Evolutionary conservation across 30 jellyfish, hydroid and myxozoan genomes (phyloP), one percentile per base, ranked within the genome.

Genomic region (Mastigias papua): DNA sequence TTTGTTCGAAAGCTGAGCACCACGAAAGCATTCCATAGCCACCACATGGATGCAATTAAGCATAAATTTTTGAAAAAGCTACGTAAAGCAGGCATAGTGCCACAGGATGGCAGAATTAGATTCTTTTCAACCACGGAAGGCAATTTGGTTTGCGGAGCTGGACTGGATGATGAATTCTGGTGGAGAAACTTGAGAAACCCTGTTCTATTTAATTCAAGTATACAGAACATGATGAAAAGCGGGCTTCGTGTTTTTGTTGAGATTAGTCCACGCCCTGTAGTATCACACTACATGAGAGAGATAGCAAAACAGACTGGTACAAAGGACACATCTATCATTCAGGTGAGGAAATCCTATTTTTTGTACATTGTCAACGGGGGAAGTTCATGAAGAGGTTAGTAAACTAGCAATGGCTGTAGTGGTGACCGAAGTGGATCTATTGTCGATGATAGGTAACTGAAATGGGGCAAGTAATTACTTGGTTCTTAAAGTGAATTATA

Each of bases 21-120:
- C 25, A 54, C 29, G 48, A 84, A 84, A 33, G 94, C 94, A 70
- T 84, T 67, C 58, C 94, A 84, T 60, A 84, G 94, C 46, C 94
- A 73, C 21, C 94, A 84, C 46, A 84, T 84, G 94, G 94, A 84
- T 46, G 73, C 80, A 1, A 65, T 84, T 32, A 71, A 73, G 57
- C 30, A 25, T 22, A 49, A 29, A 32, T 84, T 84, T 49, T 42
- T 57, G 81, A 61, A 72, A 19, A 30, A 73, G 71, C 48, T 73
- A 30, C 23, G 69, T 23, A 51, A 73, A 27, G 75, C 69, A 34
- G 30, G 72, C 25, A 50, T 84, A 27, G 51, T 10, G 70, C 66
- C 94, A 70, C 58, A 84, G 34, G 16, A 34, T 22, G 76, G 66
- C 0, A 74, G 57, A n/a, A 72, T 48, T 23, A 32, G 32, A 31